phyloP scores from a whole-genome alignment of 2,113 vertebrate species.

The Anas platyrhynchos region DNA sequence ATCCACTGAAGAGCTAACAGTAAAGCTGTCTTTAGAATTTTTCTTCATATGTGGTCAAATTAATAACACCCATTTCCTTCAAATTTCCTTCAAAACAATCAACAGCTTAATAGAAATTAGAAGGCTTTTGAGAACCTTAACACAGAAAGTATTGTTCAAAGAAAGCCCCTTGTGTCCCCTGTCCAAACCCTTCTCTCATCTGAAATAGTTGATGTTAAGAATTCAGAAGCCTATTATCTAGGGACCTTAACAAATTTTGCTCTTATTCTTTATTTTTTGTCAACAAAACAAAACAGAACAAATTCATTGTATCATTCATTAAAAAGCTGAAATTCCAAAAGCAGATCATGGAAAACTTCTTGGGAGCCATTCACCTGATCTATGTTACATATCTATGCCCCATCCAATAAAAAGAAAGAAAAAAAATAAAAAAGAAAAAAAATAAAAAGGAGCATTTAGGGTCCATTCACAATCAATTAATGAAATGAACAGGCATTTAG shows the following conservation, averaged over 20 bases:
- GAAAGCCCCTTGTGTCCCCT: accelerated
- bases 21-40: not conserved
- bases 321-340: not conserved
- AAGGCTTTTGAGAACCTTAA: not conserved
- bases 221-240: not conserved
- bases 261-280: not conserved
- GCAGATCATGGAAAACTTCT: not conserved
- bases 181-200: not conserved
- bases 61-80: not conserved
- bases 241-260: not conserved
- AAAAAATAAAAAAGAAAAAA: not conserved
- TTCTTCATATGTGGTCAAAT: not conserved
- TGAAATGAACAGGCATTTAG: not conserved
- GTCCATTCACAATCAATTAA: not conserved
- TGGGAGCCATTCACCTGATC: not conserved
- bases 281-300: not conserved
- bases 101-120: not conserved
- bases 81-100: not conserved
- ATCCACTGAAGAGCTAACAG: not conserved
- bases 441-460: not conserved
- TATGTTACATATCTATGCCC: not conserved
- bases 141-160: not conserved
- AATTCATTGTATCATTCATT: not conserved
- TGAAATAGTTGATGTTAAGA: not conserved
- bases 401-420: not conserved